Conservation (phyloP, 2,113 vertebrate species). For the Dendrocopos noguchii region DNA sequence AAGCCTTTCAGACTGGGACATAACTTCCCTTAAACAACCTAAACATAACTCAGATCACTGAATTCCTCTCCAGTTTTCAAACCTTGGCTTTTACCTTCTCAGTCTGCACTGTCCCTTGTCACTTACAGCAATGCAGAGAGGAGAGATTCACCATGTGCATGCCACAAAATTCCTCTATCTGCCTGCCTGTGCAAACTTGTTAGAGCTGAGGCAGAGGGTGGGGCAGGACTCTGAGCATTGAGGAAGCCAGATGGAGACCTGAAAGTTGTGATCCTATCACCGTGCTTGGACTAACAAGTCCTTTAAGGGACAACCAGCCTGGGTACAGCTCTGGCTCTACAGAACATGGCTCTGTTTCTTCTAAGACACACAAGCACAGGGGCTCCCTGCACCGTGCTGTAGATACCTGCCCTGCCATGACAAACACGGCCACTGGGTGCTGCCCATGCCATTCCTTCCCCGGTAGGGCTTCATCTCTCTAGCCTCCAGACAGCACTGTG, state of each 20-base stretch:
- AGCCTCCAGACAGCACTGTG: background rate
- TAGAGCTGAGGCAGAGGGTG: background rate
- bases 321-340: background rate
- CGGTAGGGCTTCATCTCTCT: background rate
- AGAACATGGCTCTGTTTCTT: background rate
- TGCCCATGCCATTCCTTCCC: background rate
- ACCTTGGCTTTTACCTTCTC: background rate
- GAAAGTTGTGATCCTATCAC: background rate
- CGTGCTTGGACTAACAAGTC: background rate
- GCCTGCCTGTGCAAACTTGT: background rate
- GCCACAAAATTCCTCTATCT: background rate
- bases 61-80: background rate
- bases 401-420: background rate
- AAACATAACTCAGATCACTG: background rate
- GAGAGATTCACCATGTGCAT: background rate
- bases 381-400: background rate
- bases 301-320: background rate
- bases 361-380: accelerated
- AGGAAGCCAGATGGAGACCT: background rate
- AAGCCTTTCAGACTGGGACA: background rate
- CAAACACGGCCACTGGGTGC: background rate
- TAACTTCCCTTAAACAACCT: background rate
- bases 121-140: background rate
- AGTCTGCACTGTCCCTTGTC: background rate
- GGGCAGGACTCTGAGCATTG: background rate